Percentiles rank a stretch among this genome's conserved stretches.
Evolutionary conservation across 2,797 vertebrate genomes (phyloP).

Genomic region (Intellagama lesueurii): DNA sequence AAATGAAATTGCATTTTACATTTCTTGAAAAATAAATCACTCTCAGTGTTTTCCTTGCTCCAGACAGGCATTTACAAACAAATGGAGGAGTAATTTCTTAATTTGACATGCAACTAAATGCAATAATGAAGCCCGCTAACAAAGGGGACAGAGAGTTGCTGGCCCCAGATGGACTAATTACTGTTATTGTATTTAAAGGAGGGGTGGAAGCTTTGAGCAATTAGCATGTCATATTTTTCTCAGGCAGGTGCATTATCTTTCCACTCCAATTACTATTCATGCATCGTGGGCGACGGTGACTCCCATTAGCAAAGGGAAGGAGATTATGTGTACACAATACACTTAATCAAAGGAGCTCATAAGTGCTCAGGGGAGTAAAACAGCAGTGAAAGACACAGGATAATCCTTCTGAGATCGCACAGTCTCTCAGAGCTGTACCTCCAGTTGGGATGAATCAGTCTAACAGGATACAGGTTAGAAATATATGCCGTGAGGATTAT

Average conservation of each 20-base stretch:
- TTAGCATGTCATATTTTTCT: slow-evolving; percentile 26
- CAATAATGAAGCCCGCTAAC: slow-evolving; percentile 1
- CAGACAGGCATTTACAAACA: background rate
- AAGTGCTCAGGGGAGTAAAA: background rate
- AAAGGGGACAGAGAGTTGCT: background rate
- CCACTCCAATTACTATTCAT: slow-evolving; percentile 19
- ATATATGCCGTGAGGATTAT: too few relatives aligned
- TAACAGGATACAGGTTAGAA: too few relatives aligned
- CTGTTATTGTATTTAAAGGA: slow-evolving; percentile 10
- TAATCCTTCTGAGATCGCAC: background rate
- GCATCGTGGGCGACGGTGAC: background rate
- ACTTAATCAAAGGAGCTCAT: background rate
- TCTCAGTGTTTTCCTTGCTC: background rate
- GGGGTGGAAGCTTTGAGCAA: background rate
- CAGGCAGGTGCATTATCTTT: background rate
- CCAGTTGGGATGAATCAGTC: too few relatives aligned
- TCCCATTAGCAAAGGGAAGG: background rate
- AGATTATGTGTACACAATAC: background rate
- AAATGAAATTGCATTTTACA: background rate
- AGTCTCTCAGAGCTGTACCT: background rate
- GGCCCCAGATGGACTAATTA: slow-evolving; percentile 6
- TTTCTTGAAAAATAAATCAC: background rate
- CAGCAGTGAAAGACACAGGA: background rate
- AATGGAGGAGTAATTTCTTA: background rate
- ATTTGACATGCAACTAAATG: slow-evolving; percentile 21